Conservation (phyloP, 2,888 invertebrate species). For the Trissoscelio sp. region DNA sequence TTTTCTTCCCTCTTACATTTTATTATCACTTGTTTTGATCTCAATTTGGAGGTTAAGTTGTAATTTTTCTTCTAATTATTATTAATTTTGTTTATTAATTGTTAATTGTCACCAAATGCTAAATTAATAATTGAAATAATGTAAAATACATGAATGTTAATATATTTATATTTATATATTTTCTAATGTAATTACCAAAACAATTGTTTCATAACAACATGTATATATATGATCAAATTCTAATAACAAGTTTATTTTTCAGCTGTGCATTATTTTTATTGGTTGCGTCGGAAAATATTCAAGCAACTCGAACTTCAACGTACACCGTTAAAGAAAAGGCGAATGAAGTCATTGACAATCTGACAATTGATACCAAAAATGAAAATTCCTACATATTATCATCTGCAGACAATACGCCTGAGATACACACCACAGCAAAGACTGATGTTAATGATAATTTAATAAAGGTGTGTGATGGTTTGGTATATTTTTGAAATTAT, state of each 20-base stretch:
- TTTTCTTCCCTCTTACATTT: too few species aligned
- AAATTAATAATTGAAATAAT: too few species aligned
- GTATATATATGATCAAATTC: too few species aligned
- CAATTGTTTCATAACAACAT: too few species aligned
- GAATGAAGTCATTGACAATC: slow-evolving; percentile 70
- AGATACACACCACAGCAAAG: slow-evolving; percentile 52
- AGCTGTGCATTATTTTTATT: slow-evolving; percentile 86
- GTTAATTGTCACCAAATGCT: too few species aligned
- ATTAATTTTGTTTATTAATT: too few species aligned
- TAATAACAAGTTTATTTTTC: slow-evolving; percentile 72
- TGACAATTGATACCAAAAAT: slow-evolving; percentile 68
- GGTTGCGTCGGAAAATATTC: slow-evolving; percentile 85
- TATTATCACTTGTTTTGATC: too few species aligned
- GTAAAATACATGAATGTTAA: too few species aligned
- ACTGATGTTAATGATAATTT: slow-evolving; percentile 63
- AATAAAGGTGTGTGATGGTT: slow-evolving; percentile 39
- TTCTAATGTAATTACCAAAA: too few species aligned
- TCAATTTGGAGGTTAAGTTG: too few species aligned
- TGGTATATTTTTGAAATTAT: background rate
- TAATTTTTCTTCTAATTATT: too few species aligned
- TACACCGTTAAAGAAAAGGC: slow-evolving; percentile 68
- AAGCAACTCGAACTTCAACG: slow-evolving; percentile 67
- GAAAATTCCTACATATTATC: slow-evolving; percentile 32
- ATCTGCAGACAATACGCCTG: background rate
- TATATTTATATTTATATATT: too few species aligned